These are phyloP conservation scores for Crocodylus rhombifer DNA, from an alignment of 2,797 vertebrate genomes.

Conservation along the genomic window DNA sequence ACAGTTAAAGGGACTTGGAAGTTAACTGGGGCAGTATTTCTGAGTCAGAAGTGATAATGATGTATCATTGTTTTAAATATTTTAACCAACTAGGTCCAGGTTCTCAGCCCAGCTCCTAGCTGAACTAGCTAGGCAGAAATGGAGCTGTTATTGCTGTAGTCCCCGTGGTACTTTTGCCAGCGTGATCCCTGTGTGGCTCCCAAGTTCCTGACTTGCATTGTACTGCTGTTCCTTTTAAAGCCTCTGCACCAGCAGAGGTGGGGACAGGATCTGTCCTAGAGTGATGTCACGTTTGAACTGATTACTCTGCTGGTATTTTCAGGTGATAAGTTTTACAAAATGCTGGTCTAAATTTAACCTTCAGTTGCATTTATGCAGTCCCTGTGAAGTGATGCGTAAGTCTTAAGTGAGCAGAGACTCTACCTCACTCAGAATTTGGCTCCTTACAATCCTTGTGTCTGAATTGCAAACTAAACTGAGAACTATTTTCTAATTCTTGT, in stretches of 20 bases:
- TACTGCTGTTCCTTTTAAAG: not conserved
- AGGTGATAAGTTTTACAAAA: not conserved
- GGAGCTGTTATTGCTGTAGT: not conserved
- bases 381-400: not conserved
- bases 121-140: too few species aligned
- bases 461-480: not conserved
- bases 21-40: not conserved
- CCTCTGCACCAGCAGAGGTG: not conserved
- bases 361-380: not conserved
- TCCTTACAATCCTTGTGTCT: not conserved
- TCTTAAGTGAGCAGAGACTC: not conserved
- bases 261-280: not conserved
- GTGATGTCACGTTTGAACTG: not conserved
- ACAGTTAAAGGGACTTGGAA: not conserved
- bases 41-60: not conserved
- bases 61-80: not conserved
- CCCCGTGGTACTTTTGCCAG: not conserved
- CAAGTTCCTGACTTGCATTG: not conserved
- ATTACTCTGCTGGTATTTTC: not conserved
- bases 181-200: not conserved
- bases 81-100: not conserved
- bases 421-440: not conserved
- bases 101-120: not conserved
- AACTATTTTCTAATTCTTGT: constrained; percentile 15
- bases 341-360: not conserved